Evolutionary conservation across 2,797 vertebrate genomes (phyloP).

Genomic region (Lateolabrax maculatus): DNA sequence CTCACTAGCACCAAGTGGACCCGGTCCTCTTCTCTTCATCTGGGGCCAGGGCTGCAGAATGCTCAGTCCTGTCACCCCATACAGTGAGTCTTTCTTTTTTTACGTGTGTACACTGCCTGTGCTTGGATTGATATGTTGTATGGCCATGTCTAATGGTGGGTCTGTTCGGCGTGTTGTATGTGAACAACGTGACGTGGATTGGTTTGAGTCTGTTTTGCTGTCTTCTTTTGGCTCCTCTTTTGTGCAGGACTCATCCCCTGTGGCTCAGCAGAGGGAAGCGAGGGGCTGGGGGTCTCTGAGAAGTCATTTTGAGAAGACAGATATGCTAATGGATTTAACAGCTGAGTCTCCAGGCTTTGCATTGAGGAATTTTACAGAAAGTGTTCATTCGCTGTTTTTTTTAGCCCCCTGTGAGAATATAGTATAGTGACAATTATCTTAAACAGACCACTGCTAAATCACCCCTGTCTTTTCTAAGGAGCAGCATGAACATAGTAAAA

Average conservation of each 20-base stretch:
- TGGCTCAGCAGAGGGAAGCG: constrained; percentile 48
- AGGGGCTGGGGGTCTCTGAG: constrained; percentile 41
- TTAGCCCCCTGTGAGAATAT: constrained; percentile 40
- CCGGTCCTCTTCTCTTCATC: constrained; percentile 70
- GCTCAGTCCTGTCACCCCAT: constrained; percentile 84
- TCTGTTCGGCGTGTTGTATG: background rate
- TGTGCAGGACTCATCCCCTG: constrained; percentile 61
- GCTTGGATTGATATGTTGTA: background rate
- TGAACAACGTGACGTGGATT: background rate
- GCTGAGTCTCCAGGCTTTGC: constrained; percentile 75
- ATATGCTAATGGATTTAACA: constrained; percentile 80
- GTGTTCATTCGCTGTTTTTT: constrained; percentile 56
- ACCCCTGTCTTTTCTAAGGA: background rate
- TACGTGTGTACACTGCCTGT: background rate
- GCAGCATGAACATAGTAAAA: background rate
- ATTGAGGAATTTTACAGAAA: constrained; percentile 79
- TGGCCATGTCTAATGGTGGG: background rate
- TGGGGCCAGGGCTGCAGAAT: constrained; percentile 82
- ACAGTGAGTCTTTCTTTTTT: constrained; percentile 74
- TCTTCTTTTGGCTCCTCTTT: constrained; percentile 53
- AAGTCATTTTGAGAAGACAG: constrained; percentile 69
- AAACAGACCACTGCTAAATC: constrained; percentile 18
- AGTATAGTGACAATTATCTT: constrained; percentile 25
- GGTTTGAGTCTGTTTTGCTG: constrained; percentile 47
- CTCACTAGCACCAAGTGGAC: constrained; percentile 74